Base-by-base conservation (phyloP, 2,113 vertebrate species). In the Oncorhynchus masou region DNA sequence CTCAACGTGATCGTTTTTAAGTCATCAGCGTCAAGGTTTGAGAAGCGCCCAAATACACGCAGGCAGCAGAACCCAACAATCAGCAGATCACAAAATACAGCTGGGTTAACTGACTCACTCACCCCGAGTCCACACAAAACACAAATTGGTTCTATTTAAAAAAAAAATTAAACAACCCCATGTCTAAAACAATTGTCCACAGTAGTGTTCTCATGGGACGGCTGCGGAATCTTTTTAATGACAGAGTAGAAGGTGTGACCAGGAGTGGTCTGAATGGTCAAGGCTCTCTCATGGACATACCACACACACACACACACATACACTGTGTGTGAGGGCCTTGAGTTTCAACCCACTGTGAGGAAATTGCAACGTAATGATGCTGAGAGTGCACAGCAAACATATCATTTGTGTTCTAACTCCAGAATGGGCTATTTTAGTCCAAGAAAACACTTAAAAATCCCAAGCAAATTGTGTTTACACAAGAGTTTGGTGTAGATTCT, bases 321-420 rank as follows among this genome's bases (percentile, higher is more conserved):
- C 22, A 79, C 73, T 79, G 82, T 85, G 79, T 83, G 69, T 83
- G 83, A 76, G 79, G 68, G 71, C 84, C 66, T 19, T 29, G 15
- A 68, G 70, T 19, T 81, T 79, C 81, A 77, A 76, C 77, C 85
- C 80, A 86, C 89, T 84, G 12, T 80, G 80, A 75, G 65, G 84
- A 80, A 84, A 86, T 77, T 84, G 85, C 84, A 84, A 81, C 86
- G 88, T 88, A 90, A 90, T 89, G 86, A 83, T 83, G 88, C 82
- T 45, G 9, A 86, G 82, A 85, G 84, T 20, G 73, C 68, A 73
- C 68, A 67, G 4, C 85, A 84, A 92, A 88, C 91, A 87, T 92
- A 78, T 91, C 87, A 92, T 91, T 93, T 92, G 85, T 88, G 86
- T 83, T 89, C 83, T 68, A 73, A 85, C 81, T 83, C 80, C 84